Base-by-base conservation (phyloP, 2,113 vertebrate genomes). In the Nothoprocta perdicaria region DNA sequence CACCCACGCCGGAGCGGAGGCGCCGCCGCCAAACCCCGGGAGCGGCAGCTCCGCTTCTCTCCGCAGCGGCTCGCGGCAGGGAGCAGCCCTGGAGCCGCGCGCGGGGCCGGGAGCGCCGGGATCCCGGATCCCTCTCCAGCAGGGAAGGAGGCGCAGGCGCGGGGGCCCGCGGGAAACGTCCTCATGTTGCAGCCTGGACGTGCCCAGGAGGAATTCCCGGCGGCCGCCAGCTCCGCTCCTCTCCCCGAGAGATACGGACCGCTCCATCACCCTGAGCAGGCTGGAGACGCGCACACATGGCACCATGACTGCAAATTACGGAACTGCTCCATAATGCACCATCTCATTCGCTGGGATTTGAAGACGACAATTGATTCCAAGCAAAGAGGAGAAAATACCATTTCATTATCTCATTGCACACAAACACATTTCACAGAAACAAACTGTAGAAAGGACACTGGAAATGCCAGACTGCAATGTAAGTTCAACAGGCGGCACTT, bases 341-440 rank as follows among this genome's bases (percentile, higher is more conserved):
- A 55, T 41, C 31, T 40, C 17, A 29, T 61, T 65, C 80, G 19
- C 60, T 31, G 2, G 2, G 40, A 15, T 90, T 78, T 75, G 53
- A 89, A 75, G 50, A 76, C n/a, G 67, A 80, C 62, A 66, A 88
- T 21, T 75, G 77, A 67, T 69, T 79, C 66, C 62, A 66, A 83
- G 26, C 24, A 53, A 79, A 1, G 2, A 35, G 43, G 62, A 45
- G 76, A 61, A 84, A 83, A 79, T 17, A 52, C 0, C 52, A 71
- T 82, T 93, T 62, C 72, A 62, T 45, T 67, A 43, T 61, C 80
- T 88, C 80, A 29, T 67, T 71, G 35, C 66, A 13, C 27, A 40
- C 76, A 65, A 35, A 72, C 2, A 3, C 80, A 21, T 79, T 79
- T 88, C 71, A 74, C 84, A 79, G 76, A 66, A 21, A 71, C 67